Base-by-base conservation (phyloP, 2,797 vertebrate species). In the Periparus ater region DNA sequence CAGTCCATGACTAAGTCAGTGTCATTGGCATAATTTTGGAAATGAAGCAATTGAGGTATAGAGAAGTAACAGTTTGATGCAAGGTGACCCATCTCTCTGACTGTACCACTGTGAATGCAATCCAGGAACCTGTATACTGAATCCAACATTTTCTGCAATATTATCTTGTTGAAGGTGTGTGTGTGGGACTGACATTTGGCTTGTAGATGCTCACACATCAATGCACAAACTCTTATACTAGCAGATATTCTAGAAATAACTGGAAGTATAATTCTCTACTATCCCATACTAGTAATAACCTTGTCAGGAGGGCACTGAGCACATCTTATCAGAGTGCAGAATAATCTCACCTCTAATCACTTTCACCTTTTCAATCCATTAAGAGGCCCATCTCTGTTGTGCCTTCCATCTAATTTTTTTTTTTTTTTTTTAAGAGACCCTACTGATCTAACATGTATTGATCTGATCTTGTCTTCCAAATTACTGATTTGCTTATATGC, bases 391-490 rank as follows among this genome's bases (percentile, higher is more conserved):
- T 80, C 84, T 89, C 30, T 78, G 26, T 85, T 82, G 38, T 44
- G n/a, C 16, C 40, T 92, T 88, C 53, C 30, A 20, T 77, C 66
- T 61, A 21, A 3, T 48, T 70, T 80, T 81, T 53, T 44, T 73
- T 48, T 70, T 80, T 81, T 53, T 44, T 73, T 89, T 91, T 75
- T 18, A 75, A 58, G 72, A 92, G 63, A 72, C 18, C 10, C 42
- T 81, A 23, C 77, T 80, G 58, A 54, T 94, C 73, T 96, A 94
- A 82, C 76, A 68, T 38, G 13, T 71, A 93, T 86, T 93, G 92
- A 97, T 95, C 82, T 50, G 48, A 94, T 25, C 14, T 92, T 93
- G 71, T 89, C 86, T 92, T 87, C 78, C 44, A 63, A 91, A 89
- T 67, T 93, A 32, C 75, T 92, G 21, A 81, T 96, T 93, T 90